Conservation (phyloP, 2,797 vertebrate species). For the Girardinus metallicus region DNA sequence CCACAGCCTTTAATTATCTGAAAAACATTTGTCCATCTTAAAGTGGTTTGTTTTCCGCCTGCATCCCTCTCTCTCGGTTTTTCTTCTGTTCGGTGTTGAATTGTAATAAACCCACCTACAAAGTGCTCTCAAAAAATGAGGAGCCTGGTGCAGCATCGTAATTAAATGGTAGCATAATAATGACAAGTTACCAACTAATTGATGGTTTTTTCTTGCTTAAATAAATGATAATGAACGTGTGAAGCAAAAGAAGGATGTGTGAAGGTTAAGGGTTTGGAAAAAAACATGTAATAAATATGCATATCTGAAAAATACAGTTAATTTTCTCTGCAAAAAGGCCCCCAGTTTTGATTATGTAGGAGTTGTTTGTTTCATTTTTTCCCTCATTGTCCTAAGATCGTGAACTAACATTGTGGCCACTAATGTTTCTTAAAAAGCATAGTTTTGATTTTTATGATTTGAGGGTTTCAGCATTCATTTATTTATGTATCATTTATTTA, state of each 20-base stretch:
- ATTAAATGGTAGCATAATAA: neutral
- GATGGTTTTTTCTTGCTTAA: constrained; percentile 1
- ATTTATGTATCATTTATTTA: no score
- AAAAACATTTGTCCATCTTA: constrained; percentile 17
- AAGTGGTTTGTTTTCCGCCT: constrained; percentile 19
- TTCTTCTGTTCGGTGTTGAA: neutral
- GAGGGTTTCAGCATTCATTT: neutral
- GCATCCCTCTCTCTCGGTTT: neutral
- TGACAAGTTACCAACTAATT: constrained; percentile 9
- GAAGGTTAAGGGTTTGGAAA: neutral
- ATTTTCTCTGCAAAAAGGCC: neutral
- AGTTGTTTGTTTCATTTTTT: neutral
- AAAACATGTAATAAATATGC: neutral
- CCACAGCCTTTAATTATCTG: constrained; percentile 16
- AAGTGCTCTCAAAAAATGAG: neutral
- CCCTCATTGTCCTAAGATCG: no score
- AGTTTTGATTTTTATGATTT: neutral
- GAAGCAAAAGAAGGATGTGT: neutral
- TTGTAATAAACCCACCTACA: neutral
- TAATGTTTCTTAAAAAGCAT: neutral
- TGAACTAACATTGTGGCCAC: neutral
- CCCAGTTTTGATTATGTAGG: neutral
- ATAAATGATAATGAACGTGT: neutral
- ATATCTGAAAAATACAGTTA: neutral
- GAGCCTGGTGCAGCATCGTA: neutral